Percentiles rank a stretch among this genome's conserved stretches.
Conservation (phyloP, 2,888 invertebrate species). For the Lacanobia wlatinum region DNA sequence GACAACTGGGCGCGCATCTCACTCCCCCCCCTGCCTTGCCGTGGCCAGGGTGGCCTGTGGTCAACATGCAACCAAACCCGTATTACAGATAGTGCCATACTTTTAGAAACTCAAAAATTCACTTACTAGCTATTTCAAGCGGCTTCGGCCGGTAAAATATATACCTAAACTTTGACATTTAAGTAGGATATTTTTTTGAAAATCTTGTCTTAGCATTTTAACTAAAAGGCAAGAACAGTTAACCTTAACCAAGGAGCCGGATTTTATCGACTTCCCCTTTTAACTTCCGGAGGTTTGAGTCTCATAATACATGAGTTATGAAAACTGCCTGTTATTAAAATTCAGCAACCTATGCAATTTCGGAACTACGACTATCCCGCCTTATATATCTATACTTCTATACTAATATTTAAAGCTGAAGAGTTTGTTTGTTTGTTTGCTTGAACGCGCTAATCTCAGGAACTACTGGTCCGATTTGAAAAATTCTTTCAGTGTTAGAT, state of each 20-base stretch:
- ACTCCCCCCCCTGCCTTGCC: too few relatives aligned
- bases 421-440: too few relatives aligned
- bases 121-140: background rate
- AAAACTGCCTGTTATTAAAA: background rate
- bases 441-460: too few relatives aligned
- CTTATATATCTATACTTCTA: background rate
- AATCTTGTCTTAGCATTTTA: background rate
- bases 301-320: slow-evolving; percentile 9
- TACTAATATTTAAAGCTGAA: too few relatives aligned
- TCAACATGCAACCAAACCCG: too few relatives aligned
- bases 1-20: too few relatives aligned
- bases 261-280: slow-evolving; percentile 1
- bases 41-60: too few relatives aligned
- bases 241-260: background rate
- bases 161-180: too few relatives aligned
- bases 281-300: slow-evolving; percentile 4
- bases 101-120: background rate
- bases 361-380: background rate
- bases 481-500: too few relatives aligned
- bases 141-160: background rate
- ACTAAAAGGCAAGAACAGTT: background rate
- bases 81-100: too few relatives aligned
- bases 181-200: background rate
- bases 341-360: background rate
- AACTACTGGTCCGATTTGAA: too few relatives aligned